Evolutionary conservation across 2,888 invertebrate species (phyloP).

Genomic region (Subacronicta megacephala): DNA sequence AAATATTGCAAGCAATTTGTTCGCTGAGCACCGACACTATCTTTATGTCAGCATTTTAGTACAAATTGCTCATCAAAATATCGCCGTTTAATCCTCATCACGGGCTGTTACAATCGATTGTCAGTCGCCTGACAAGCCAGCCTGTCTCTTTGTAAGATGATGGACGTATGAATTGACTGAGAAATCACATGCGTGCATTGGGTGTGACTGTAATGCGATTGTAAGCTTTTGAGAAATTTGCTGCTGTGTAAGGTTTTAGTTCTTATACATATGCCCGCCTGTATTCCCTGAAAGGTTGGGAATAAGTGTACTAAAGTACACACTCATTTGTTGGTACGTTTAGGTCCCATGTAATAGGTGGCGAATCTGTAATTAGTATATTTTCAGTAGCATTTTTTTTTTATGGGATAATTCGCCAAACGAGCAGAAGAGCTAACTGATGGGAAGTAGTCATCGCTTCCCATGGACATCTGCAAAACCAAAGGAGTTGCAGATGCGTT

Average conservation of each 20-base stretch:
- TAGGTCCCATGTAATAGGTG: too few species aligned
- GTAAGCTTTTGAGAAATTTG: slow-evolving; percentile 23
- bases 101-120: slow-evolving; percentile 61
- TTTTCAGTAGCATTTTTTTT: too few species aligned
- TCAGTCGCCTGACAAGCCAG: slow-evolving; percentile 49
- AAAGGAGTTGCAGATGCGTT: too few species aligned
- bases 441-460: too few species aligned
- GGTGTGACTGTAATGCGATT: slow-evolving; percentile 24
- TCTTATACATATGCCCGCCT: too few species aligned
- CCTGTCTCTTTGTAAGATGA: slow-evolving; percentile 67
- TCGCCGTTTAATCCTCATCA: slow-evolving; percentile 63
- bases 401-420: too few species aligned
- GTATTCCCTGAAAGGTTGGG: too few species aligned
- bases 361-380: too few species aligned
- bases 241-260: background rate
- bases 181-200: slow-evolving; percentile 11
- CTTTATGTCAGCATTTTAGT: slow-evolving; percentile 43
- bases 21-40: slow-evolving; percentile 32
- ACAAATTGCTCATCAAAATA: slow-evolving; percentile 62
- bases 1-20: slow-evolving; percentile 47
- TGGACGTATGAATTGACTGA: slow-evolving; percentile 74
- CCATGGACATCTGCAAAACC: too few species aligned
- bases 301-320: too few species aligned
- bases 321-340: too few species aligned
- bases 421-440: too few species aligned